phyloP scores from a whole-genome alignment of 2,888 invertebrate species.

The Dasypogon diadema region DNA sequence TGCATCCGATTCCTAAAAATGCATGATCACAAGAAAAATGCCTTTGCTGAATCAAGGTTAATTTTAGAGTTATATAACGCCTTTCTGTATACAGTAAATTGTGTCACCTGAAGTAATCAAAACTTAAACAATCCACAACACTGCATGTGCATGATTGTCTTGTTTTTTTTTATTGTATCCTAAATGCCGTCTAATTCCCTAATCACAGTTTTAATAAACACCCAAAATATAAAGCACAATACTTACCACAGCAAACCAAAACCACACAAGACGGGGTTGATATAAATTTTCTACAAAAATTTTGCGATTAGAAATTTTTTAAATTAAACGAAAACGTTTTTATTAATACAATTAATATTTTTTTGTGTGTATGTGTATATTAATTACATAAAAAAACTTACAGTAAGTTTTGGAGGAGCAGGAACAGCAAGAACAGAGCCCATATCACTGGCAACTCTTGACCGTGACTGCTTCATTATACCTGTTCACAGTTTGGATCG shows the following conservation, averaged over 20 bases:
- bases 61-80: too few relatives aligned
- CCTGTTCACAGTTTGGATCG: conserved; percentile 89
- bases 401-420: conserved; percentile 64
- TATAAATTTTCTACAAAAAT: conserved; percentile 4
- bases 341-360: conserved; percentile 41
- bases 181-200: too few relatives aligned
- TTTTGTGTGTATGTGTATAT: conserved; percentile 29
- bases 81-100: too few relatives aligned
- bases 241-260: background rate
- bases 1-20: too few relatives aligned
- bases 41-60: too few relatives aligned
- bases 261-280: conserved; percentile 26
- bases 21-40: too few relatives aligned
- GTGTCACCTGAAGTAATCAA: too few relatives aligned
- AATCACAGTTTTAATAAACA: background rate
- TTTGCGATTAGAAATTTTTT: conserved; percentile 13
- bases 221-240: background rate
- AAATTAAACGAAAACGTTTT: conserved; percentile 26
- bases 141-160: too few relatives aligned
- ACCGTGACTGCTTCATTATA: conserved; percentile 93
- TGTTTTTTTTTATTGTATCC: too few relatives aligned
- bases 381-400: conserved; percentile 57
- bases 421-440: conserved; percentile 72
- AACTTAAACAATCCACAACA: too few relatives aligned
- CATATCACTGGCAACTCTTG: conserved; percentile 83